Percentiles rank a stretch among this genome's conserved stretches.
Conservation (phyloP, 1,140 invertebrate species). For the Ceratina calcarata region DNA sequence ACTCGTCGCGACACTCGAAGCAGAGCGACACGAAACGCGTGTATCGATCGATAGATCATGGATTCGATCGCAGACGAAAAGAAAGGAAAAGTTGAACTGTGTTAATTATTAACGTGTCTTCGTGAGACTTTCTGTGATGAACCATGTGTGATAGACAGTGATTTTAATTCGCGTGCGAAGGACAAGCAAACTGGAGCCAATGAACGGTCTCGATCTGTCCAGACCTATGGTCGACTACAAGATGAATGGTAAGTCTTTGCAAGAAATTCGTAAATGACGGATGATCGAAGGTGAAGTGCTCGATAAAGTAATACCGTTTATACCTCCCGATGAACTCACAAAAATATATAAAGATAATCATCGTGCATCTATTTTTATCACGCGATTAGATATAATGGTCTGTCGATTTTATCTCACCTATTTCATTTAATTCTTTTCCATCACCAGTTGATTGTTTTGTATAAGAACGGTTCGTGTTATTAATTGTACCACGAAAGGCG, state of each 20-base stretch:
- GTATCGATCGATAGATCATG: slow-evolving; percentile 56
- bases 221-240: slow-evolving; percentile 61
- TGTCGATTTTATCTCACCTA: neutral
- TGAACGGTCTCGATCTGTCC: slow-evolving; percentile 64
- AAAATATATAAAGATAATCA: slow-evolving; percentile 20
- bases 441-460: too few species aligned
- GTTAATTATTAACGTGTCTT: slow-evolving; percentile 37
- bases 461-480: too few species aligned
- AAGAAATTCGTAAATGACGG: too few species aligned
- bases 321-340: neutral
- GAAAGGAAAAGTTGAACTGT: slow-evolving; percentile 9
- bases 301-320: slow-evolving; percentile 1
- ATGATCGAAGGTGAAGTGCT: slow-evolving; percentile 13
- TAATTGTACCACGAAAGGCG: neutral
- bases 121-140: slow-evolving; percentile 48
- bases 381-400: neutral
- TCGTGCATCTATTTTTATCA: slow-evolving; percentile 8
- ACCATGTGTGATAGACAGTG: slow-evolving; percentile 50
- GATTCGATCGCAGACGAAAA: neutral
- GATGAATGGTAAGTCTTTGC: slow-evolving; percentile 69
- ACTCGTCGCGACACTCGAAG: neutral
- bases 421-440: neutral
- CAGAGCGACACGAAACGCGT: neutral
- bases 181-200: neutral
- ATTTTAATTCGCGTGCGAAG: neutral